A percentile compares a stretch with the other conserved stretches of the same genome.
These are phyloP conservation scores for Calameuta filiformis DNA, from an alignment of 2,888 invertebrate genomes.

Conservation along the genomic window DNA sequence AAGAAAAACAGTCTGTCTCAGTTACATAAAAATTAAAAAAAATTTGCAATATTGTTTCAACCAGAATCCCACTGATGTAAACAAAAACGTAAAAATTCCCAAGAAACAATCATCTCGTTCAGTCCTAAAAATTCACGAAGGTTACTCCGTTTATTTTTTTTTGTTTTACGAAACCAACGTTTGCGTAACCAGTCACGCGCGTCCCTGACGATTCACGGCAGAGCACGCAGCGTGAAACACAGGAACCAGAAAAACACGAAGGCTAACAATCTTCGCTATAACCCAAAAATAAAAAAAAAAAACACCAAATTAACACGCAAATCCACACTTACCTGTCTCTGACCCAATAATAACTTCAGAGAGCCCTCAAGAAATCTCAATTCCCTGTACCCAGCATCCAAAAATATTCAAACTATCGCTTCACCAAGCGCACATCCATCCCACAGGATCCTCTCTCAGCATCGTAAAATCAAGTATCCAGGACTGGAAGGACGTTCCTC, in stretches of 20 bases:
- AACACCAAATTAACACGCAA: conserved; percentile 16
- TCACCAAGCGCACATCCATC: too few relatives aligned
- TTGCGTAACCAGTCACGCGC: not conserved
- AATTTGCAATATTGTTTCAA: not conserved
- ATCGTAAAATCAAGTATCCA: not conserved
- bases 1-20: not conserved
- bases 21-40: not conserved
- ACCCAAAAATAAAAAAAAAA: too few relatives aligned
- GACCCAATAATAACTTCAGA: not conserved
- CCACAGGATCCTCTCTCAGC: not conserved
- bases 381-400: not conserved
- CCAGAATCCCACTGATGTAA: not conserved
- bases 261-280: not conserved
- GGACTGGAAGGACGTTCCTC: not conserved
- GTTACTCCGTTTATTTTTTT: not conserved
- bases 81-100: not conserved
- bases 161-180: not conserved
- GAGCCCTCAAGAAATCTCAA: not conserved
- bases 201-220: not conserved
- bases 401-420: not conserved
- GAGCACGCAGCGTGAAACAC: not conserved
- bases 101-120: not conserved
- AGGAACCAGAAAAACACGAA: not conserved
- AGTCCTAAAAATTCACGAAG: not conserved
- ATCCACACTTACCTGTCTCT: conserved; percentile 10